A percentile compares a stretch with the other conserved stretches of the same genome.
These are phyloP conservation scores for Sialis lutaria DNA, from an alignment of 2,888 invertebrate species.

Conservation along the genomic window DNA sequence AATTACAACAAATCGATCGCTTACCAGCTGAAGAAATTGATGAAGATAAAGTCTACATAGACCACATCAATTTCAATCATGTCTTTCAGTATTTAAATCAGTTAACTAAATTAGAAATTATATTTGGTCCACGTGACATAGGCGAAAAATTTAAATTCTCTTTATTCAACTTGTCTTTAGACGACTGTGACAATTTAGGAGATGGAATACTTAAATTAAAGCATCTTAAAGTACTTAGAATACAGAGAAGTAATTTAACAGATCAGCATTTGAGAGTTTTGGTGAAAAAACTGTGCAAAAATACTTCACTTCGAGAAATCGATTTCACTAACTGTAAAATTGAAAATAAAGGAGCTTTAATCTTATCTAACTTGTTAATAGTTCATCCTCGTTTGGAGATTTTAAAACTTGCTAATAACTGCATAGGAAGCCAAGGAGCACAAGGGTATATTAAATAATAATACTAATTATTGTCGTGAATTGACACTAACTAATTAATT, in stretches of 20 bases:
- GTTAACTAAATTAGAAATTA: slow-evolving; percentile 30
- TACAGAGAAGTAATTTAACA: slow-evolving; percentile 41
- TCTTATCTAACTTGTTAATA: slow-evolving; percentile 37
- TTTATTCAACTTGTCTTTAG: slow-evolving; percentile 40
- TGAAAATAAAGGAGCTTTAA: slow-evolving; percentile 41
- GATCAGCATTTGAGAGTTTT: slow-evolving; percentile 38
- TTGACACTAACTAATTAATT: too few relatives aligned
- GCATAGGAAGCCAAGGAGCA: slow-evolving; percentile 33
- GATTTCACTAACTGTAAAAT: slow-evolving; percentile 49
- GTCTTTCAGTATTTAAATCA: slow-evolving; percentile 32
- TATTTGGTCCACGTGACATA: slow-evolving; percentile 29
- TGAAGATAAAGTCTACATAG: slow-evolving; percentile 23
- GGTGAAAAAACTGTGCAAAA: slow-evolving; percentile 30
- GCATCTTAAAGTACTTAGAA: slow-evolving; percentile 31
- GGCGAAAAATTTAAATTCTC: slow-evolving; percentile 34
- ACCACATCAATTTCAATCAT: slow-evolving; percentile 39
- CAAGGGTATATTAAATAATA: slow-evolving; percentile 17
- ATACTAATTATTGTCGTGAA: too few relatives aligned
- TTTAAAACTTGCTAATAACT: slow-evolving; percentile 35
- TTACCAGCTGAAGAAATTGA: slow-evolving; percentile 24
- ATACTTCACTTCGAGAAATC: slow-evolving; percentile 33
- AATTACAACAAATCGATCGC: slow-evolving; percentile 34
- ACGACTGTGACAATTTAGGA: slow-evolving; percentile 39
- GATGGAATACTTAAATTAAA: slow-evolving; percentile 28
- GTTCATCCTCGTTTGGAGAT: slow-evolving; percentile 29